These are phyloP conservation scores for Nomada fabriciana DNA, from an alignment of 2,888 invertebrate species.

Conservation along the genomic window DNA sequence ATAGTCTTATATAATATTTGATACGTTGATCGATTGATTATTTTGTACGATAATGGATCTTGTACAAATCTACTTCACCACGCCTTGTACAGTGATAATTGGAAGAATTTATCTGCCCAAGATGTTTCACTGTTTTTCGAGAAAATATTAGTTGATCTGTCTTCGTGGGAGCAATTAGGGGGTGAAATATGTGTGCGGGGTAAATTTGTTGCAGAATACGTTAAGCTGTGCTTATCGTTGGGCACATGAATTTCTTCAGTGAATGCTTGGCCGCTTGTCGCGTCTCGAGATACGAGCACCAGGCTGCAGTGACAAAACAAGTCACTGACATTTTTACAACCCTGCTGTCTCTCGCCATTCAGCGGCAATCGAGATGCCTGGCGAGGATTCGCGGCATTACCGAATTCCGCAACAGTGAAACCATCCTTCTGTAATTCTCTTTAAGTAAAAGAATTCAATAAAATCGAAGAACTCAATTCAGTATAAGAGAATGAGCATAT, in stretches of 20 bases:
- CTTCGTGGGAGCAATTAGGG: background rate
- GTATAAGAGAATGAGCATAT: no score
- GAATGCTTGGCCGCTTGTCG: background rate
- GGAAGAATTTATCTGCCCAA: background rate
- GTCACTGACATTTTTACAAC: constrained; percentile 27
- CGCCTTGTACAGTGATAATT: background rate
- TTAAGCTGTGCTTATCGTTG: constrained; percentile 12
- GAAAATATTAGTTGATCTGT: background rate
- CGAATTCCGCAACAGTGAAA: background rate
- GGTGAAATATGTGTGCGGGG: constrained; percentile 2
- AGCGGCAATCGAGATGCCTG: background rate
- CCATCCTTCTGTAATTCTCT: no score
- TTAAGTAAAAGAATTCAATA: no score
- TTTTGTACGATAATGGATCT: constrained; percentile 8
- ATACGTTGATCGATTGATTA: constrained; percentile 8
- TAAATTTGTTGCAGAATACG: constrained; percentile 12
- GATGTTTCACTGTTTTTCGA: no score
- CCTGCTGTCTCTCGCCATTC: constrained; percentile 11
- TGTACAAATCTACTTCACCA: background rate
- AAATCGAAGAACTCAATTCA: no score
- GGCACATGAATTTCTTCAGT: constrained; percentile 14
- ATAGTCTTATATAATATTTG: no score
- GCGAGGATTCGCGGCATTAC: background rate
- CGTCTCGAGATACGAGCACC: background rate
- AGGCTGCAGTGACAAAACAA: constrained; percentile 4